phyloP scores from a whole-genome alignment of 2,113 vertebrate species.

The Galbula dea region DNA sequence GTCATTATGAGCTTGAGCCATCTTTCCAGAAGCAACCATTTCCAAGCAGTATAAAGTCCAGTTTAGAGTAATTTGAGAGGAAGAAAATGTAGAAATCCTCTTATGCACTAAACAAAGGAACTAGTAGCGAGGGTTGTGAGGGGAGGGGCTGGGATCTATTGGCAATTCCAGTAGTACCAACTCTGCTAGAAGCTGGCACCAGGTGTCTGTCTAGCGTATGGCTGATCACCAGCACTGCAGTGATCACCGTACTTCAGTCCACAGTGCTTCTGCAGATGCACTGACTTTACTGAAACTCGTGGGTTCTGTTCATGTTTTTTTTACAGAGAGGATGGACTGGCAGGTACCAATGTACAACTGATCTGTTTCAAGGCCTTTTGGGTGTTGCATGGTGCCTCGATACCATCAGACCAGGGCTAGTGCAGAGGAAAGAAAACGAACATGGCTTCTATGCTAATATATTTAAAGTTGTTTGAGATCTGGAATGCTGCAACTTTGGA shows the following conservation, averaged over 20 bases:
- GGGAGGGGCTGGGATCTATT: neutral
- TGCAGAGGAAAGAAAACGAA: neutral
- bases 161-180: fast-evolving
- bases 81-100: neutral
- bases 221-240: fast-evolving
- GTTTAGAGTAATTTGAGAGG: neutral
- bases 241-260: fast-evolving
- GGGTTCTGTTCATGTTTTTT: neutral
- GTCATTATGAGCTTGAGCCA: too few relatives aligned
- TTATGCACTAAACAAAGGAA: neutral
- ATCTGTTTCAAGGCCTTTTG: neutral
- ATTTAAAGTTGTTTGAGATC: neutral
- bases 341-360: too few relatives aligned
- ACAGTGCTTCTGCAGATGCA: neutral
- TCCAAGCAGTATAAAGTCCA: neutral
- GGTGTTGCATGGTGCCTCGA: neutral
- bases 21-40: neutral
- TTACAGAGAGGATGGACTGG: neutral
- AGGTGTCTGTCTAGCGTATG: fast-evolving
- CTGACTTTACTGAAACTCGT: neutral
- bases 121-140: neutral
- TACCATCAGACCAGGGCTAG: neutral
- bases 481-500: neutral
- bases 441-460: fast-evolving
- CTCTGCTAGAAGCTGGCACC: neutral